Evolutionary conservation across 2,797 vertebrate species (phyloP).

Genomic region (Antrozous pallidus): DNA sequence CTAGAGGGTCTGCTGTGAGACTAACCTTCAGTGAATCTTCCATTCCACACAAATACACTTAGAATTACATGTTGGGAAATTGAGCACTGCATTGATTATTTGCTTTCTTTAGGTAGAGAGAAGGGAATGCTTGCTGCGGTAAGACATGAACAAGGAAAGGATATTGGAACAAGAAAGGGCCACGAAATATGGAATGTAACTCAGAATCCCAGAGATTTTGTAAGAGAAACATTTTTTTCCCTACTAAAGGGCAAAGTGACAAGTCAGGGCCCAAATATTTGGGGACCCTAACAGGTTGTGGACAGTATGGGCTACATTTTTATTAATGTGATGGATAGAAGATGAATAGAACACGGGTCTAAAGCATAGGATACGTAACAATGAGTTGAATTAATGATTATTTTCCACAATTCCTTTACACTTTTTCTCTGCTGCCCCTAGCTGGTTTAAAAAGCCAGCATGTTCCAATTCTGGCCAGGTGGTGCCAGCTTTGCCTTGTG

Average conservation of each 20-base stretch:
- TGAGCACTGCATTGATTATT: accelerated
- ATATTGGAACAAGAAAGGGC: neutral
- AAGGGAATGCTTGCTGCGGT: neutral
- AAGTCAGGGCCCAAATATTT: neutral
- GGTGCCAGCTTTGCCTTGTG: neutral
- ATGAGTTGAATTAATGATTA: accelerated
- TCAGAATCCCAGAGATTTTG: neutral
- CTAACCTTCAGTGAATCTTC: neutral
- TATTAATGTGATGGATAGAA: neutral
- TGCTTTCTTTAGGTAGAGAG: neutral
- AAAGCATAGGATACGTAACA: accelerated
- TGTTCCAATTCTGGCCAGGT: neutral
- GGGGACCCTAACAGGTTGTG: too few species aligned
- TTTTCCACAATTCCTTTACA: accelerated
- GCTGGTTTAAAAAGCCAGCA: neutral
- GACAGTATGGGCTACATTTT: neutral
- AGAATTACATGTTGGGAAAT: neutral
- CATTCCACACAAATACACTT: too few species aligned
- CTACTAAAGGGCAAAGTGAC: neutral
- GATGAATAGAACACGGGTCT: neutral
- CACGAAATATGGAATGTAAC: neutral
- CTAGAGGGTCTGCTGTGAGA: neutral
- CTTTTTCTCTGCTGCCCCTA: neutral
- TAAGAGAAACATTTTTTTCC: neutral
- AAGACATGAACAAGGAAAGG: neutral